phyloP scores from a whole-genome alignment of 2,113 vertebrate genomes.

The Bubalus kerabau region DNA sequence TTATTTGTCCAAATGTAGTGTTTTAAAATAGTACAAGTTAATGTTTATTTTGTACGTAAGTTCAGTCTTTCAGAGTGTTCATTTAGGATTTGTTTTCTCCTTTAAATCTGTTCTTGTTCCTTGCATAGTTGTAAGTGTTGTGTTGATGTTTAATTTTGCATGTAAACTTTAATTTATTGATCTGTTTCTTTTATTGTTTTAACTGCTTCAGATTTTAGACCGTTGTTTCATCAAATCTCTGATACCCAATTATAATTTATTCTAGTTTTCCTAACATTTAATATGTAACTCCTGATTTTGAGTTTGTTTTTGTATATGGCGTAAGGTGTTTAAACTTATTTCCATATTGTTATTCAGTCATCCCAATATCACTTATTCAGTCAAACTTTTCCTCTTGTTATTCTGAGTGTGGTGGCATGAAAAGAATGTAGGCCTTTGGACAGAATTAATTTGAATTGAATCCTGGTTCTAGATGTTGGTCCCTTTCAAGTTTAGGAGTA shows the following conservation, averaged over 20 bases:
- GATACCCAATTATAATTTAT: not conserved
- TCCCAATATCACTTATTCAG: not conserved
- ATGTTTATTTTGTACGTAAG: not conserved
- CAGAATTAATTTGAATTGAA: not conserved
- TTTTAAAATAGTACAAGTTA: not conserved
- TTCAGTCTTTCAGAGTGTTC: not conserved
- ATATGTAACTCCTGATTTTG: not conserved
- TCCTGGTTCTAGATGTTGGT: not conserved
- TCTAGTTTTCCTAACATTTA: not conserved
- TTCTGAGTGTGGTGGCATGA: not conserved
- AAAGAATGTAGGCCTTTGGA: not conserved
- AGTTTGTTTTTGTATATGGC: not conserved
- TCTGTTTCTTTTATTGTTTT: not conserved
- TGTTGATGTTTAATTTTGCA: not conserved
- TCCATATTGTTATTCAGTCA: not conserved
- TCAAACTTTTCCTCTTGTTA: not conserved
- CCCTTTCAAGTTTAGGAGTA: not conserved
- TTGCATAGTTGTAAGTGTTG: not conserved
- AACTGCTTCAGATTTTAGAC: not conserved
- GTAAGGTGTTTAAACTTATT: not conserved
- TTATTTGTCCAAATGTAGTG: not conserved
- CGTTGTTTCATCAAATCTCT: not conserved
- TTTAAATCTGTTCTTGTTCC: not conserved
- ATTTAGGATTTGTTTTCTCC: not conserved
- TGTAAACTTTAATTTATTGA: conserved; percentile 14